Base-by-base conservation (phyloP, 2,113 vertebrate species). In the Columbina picui region DNA sequence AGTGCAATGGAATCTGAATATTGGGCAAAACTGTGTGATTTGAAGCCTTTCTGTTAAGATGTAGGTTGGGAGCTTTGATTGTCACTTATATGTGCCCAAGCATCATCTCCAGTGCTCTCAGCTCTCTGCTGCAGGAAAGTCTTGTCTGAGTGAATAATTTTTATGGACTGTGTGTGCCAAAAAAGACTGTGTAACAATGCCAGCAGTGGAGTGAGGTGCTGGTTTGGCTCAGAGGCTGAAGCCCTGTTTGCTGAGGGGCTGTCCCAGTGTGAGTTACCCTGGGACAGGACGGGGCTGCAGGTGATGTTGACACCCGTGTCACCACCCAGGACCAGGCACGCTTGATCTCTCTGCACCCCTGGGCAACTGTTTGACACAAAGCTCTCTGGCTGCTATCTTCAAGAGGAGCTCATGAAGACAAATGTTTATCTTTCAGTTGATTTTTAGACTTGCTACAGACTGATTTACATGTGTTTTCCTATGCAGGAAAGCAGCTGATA, bases 271-370 rank as follows among this genome's bases (percentile, higher is more conserved):
- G 75, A 57, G 26, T 59, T 20, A 64, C 17, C 2, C 1, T 1
- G 34, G 52, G 32, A 22, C 0, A 1, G 20, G 25, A 34, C 4
- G 18, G 18, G 13, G 5, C 7, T 84, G 38, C 36, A 38, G 57
- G 43, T 1, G 6, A 12, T 23, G 2, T 11, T 18, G 20, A 39
- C 38, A 21, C 26, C 22, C 13, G 21, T 39, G 69, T 15, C 19
- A 34, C 19, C 57, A 29, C 17, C 21, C 2, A 0, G 27, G 27
- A 12, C 16, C 12, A 27, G 0, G 0, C 25, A 50, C 0, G 1
- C 20, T 26, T 1, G 0, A 12, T 27, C 23, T 81, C 77, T 52
- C 43, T 78, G 47, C 18, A 30, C 20, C 15, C 71, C 61, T 79
- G 17, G 0, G 0, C 3, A 27, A 6, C 14, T 81, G 39, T 36